Percentiles rank a stretch among this genome's conserved stretches.
phyloP scores from a whole-genome alignment of 2,888 invertebrate species.

The Acronicta aceris region DNA sequence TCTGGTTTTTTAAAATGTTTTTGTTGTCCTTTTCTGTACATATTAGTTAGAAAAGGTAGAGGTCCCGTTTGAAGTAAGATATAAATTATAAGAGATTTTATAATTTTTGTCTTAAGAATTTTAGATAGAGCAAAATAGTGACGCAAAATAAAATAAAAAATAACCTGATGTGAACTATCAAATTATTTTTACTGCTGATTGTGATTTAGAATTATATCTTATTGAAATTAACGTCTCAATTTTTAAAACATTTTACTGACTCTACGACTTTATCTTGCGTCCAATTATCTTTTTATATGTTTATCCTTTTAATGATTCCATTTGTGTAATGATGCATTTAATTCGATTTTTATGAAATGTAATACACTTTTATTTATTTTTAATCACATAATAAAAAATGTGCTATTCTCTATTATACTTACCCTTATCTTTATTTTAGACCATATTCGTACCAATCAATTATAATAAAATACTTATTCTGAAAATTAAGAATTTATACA shows the following conservation, averaged over 20 bases:
- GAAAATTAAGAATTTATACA: conserved; percentile 5
- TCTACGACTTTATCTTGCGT: conserved; percentile 41
- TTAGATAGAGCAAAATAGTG: conserved; percentile 28
- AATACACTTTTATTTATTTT: conserved; percentile 47
- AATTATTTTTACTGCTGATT: conserved; percentile 18
- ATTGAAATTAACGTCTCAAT: conserved; percentile 14
- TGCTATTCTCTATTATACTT: conserved; percentile 4
- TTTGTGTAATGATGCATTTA: conserved; percentile 53
- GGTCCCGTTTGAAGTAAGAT: conserved; percentile 24
- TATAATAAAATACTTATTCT: conserved; percentile 1
- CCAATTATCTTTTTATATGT: conserved; percentile 31
- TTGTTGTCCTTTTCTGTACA: conserved; percentile 55
- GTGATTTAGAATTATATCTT: conserved; percentile 30
- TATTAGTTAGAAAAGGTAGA: conserved; percentile 43
- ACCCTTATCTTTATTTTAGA: neutral
- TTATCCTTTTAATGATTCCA: conserved; percentile 49
- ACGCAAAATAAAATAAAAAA: conserved; percentile 7
- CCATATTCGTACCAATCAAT: neutral
- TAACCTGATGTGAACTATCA: conserved; percentile 14
- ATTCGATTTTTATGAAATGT: conserved; percentile 20
- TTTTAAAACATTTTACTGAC: conserved; percentile 3
- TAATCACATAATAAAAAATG: conserved; percentile 18
- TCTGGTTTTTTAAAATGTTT: conserved; percentile 47
- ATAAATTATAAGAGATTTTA: conserved; percentile 43
- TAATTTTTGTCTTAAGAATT: conserved; percentile 36